Percentiles rank a stretch among this genome's conserved stretches.
Evolutionary conservation across 2,113 vertebrate species (phyloP).

Genomic region (Connochaetes taurinus): DNA sequence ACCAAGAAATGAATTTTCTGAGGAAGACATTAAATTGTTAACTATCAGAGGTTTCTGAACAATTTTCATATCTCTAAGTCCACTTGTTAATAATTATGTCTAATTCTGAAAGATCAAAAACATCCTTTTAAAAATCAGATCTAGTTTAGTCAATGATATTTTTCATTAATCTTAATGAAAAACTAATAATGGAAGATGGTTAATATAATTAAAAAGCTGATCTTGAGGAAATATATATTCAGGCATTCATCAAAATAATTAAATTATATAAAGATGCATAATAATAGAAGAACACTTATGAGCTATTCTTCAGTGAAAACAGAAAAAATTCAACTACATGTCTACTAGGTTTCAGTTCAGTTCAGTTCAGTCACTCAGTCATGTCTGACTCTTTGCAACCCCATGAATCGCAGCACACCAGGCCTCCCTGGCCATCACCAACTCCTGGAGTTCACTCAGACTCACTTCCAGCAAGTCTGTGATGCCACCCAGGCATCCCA

Average conservation of each 20-base stretch:
- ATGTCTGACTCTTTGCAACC: not conserved
- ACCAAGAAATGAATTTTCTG: not conserved
- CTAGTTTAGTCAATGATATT: not conserved
- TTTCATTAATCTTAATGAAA: not conserved
- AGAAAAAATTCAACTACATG: not conserved
- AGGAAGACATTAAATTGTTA: not conserved
- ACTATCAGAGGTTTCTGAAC: not conserved
- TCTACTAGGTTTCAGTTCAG: not conserved
- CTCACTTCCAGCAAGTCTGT: not conserved
- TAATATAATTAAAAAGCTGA: not conserved
- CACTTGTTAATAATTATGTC: not conserved
- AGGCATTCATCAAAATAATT: not conserved
- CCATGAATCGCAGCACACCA: accelerated
- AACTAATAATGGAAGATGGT: not conserved
- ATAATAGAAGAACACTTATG: not conserved
- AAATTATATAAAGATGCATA: not conserved
- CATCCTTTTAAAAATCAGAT: not conserved
- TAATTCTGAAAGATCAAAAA: constrained; percentile 18
- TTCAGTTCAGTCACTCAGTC: not conserved
- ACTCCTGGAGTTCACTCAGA: not conserved
- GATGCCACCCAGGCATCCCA: not conserved
- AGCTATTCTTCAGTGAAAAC: not conserved
- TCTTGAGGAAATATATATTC: not conserved
- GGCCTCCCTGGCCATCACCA: not conserved
- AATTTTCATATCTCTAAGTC: not conserved